Conservation (phyloP, 1,140 invertebrate species). For the Drosophila lacertosa region DNA sequence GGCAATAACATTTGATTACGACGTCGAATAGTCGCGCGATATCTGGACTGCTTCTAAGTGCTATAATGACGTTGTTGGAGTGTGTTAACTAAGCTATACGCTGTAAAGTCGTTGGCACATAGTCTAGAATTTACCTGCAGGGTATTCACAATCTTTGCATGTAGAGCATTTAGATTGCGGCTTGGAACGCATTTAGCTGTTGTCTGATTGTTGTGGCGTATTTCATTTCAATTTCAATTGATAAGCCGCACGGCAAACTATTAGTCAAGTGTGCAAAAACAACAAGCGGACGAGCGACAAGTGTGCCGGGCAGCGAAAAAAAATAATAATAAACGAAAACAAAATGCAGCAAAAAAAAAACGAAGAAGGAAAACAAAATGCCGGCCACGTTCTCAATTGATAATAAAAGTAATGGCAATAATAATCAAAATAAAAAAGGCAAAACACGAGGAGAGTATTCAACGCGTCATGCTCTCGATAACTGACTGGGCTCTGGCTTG, state of each 20-base stretch:
- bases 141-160: not conserved
- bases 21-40: conserved; percentile 40
- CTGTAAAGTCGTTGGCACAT: no score
- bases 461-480: conserved; percentile 68
- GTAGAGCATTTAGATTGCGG: conserved; percentile 45
- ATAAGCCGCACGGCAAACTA: conserved; percentile 72
- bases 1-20: conserved; percentile 60
- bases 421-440: conserved; percentile 67
- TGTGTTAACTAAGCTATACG: no score
- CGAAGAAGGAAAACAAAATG: conserved; percentile 57
- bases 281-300: conserved; percentile 35
- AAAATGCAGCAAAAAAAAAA: conserved; percentile 8
- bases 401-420: conserved; percentile 81
- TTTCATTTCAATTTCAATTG: conserved; percentile 76
- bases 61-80: no score
- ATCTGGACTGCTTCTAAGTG: conserved; percentile 11
- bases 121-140: no score
- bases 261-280: conserved; percentile 74
- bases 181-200: not conserved
- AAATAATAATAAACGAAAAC: conserved; percentile 31
- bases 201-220: conserved; percentile 54
- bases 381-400: conserved; percentile 81
- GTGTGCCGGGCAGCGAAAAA: conserved; percentile 21
- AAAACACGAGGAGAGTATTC: conserved; percentile 58
- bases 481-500: conserved; percentile 6